Evolutionary conservation across 1,140 invertebrate species (phyloP).

Genomic region (Micrasema minimum): DNA sequence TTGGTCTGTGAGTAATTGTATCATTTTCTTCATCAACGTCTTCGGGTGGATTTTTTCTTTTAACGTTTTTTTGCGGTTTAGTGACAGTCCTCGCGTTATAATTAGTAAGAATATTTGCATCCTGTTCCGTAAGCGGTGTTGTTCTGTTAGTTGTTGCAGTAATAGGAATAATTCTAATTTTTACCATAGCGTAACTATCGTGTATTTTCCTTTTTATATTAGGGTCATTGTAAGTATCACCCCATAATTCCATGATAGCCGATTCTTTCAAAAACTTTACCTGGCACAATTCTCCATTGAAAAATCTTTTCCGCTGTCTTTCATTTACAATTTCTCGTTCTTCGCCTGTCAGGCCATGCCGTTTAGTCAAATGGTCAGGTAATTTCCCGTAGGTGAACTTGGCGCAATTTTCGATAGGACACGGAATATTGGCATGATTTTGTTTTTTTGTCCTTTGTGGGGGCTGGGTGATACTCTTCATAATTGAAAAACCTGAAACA

Average conservation of each 20-base stretch:
- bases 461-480: slow-evolving; percentile 47
- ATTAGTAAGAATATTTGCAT: slow-evolving; percentile 65
- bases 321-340: slow-evolving; percentile 65
- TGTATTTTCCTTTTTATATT: slow-evolving; percentile 64
- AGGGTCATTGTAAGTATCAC: slow-evolving; percentile 65
- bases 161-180: slow-evolving; percentile 65
- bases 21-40: slow-evolving; percentile 43
- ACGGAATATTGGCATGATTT: slow-evolving; percentile 66
- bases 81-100: slow-evolving; percentile 63
- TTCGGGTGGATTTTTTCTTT: slow-evolving; percentile 57
- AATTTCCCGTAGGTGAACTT: slow-evolving; percentile 66
- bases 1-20: slow-evolving; percentile 39
- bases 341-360: slow-evolving; percentile 63
- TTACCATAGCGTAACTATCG: slow-evolving; percentile 64
- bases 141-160: slow-evolving; percentile 61
- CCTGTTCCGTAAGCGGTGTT: slow-evolving; percentile 64
- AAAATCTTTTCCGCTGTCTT: slow-evolving; percentile 65
- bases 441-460: slow-evolving; percentile 63
- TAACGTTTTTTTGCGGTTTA: slow-evolving; percentile 58
- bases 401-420: slow-evolving; percentile 66
- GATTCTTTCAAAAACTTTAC: slow-evolving; percentile 65
- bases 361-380: slow-evolving; percentile 65
- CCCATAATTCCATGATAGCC: slow-evolving; percentile 65
- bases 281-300: slow-evolving; percentile 66
- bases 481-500: slow-evolving; percentile 54